Conservation (phyloP, 37 sponge, comb jelly and placozoan genomes). For the Cladorhizidae sp. region DNA sequence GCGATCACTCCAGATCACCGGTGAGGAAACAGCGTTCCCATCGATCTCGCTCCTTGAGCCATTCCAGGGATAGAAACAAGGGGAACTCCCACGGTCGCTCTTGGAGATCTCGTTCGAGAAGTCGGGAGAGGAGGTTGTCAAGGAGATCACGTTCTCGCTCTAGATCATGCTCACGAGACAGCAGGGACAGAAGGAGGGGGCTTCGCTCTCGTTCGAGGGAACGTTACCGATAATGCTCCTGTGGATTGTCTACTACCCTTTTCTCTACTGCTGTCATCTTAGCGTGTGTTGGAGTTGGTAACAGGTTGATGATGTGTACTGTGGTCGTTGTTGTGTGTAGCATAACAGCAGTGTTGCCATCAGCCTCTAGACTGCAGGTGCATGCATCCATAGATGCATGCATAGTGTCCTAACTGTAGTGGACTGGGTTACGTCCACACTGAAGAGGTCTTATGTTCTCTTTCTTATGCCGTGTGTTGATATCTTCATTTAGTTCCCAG, state of each 20-base stretch:
- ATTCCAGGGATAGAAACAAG: slow-evolving; percentile 31
- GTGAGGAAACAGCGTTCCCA: slow-evolving; percentile 15
- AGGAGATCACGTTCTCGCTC: slow-evolving; percentile 34
- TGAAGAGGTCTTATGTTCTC: too few species aligned
- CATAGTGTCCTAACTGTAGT: too few species aligned
- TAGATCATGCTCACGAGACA: slow-evolving; percentile 11
- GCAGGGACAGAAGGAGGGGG: slow-evolving; percentile 11
- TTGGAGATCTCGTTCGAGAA: slow-evolving; percentile 34
- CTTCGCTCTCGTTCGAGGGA: slow-evolving; percentile 57
- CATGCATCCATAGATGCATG: too few species aligned
- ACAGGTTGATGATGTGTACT: slow-evolving; percentile 13
- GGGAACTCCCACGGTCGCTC: slow-evolving; percentile 25
- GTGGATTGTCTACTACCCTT: background rate
- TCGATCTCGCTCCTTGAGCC: slow-evolving; percentile 24
- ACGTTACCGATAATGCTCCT: slow-evolving; percentile 14
- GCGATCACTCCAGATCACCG: slow-evolving; percentile 32
- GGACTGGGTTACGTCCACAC: too few species aligned
- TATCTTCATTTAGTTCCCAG: too few species aligned
- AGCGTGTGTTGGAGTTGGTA: slow-evolving; percentile 16
- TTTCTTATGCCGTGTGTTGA: too few species aligned
- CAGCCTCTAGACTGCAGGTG: too few species aligned
- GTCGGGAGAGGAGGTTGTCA: background rate
- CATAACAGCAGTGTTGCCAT: background rate
- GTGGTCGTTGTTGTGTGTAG: background rate
- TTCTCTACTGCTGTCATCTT: background rate